A percentile compares a stretch with the other conserved stretches of the same genome.
Evolutionary conservation across 2,888 invertebrate genomes (phyloP).

Genomic region (Drosophila nr. perissopoda): DNA sequence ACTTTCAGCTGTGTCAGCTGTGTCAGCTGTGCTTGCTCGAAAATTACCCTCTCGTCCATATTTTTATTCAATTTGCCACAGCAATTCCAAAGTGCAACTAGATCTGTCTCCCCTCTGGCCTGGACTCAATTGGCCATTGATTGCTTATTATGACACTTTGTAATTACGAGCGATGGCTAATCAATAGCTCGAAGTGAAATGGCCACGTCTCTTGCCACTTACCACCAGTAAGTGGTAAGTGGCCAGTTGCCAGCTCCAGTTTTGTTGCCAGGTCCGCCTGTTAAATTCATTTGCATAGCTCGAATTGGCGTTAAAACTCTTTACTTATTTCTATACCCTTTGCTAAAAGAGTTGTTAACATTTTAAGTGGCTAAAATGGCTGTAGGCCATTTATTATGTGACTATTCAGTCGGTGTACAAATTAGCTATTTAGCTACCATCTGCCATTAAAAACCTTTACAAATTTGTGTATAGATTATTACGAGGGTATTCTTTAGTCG

Average conservation of each 20-base stretch:
- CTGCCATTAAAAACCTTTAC: neutral
- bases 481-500: conserved; percentile 1
- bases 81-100: conserved; percentile 57
- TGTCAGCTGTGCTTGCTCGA: neutral
- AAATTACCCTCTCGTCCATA: conserved; percentile 37
- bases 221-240: too few relatives aligned
- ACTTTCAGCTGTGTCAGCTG: conserved; percentile 61
- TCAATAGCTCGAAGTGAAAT: conserved; percentile 66
- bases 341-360: neutral
- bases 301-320: conserved; percentile 27
- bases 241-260: conserved; percentile 20
- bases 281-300: conserved; percentile 47
- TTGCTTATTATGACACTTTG: conserved; percentile 61
- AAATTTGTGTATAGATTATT: neutral
- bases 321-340: conserved; percentile 3
- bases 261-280: conserved; percentile 22
- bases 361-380: neutral
- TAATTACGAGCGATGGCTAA: conserved; percentile 67
- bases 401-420: neutral
- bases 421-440: neutral
- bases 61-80: conserved; percentile 77
- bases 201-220: conserved; percentile 34
- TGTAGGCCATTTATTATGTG: neutral
- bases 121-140: conserved; percentile 20
- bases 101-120: conserved; percentile 22